Percentiles rank a stretch among this genome's conserved stretches.
Evolutionary conservation across 2,888 invertebrate species (phyloP).

Genomic region (Drosophila tanythrix): DNA sequence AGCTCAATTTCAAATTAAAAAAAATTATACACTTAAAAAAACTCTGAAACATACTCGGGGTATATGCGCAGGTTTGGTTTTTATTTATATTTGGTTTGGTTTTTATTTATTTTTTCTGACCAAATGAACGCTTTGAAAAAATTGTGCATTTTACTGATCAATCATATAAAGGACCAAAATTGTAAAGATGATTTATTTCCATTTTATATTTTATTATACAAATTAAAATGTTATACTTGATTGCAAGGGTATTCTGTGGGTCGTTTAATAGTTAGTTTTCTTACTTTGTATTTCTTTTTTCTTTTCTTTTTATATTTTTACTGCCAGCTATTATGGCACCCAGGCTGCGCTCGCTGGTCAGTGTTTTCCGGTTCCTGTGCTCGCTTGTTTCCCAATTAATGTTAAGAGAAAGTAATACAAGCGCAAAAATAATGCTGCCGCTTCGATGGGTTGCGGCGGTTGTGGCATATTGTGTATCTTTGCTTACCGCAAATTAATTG

Average conservation of each 20-base stretch:
- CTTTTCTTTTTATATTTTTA: conserved; percentile 48
- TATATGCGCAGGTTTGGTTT: too few species aligned
- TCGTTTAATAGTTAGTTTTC: neutral
- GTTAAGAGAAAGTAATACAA: conserved; percentile 59
- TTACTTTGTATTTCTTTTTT: neutral
- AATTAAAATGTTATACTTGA: neutral
- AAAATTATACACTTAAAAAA: too few species aligned
- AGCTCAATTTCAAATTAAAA: too few species aligned
- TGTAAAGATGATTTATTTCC: neutral
- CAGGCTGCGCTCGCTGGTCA: conserved; percentile 34
- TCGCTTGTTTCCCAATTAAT: conserved; percentile 67
- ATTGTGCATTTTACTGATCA: too few species aligned
- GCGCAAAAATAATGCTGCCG: conserved; percentile 64
- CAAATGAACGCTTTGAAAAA: too few species aligned
- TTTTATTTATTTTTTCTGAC: too few species aligned
- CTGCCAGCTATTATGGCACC: conserved; percentile 61
- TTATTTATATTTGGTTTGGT: too few species aligned
- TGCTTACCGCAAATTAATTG: conserved; percentile 73
- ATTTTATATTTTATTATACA: neutral
- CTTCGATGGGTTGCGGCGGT: conserved; percentile 9
- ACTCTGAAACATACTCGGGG: too few species aligned
- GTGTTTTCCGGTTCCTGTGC: conserved; percentile 11
- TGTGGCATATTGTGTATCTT: conserved; percentile 53
- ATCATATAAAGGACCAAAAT: too few species aligned
- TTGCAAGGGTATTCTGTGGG: neutral